These are phyloP conservation scores for Mycetomoellerius zeteki DNA, from an alignment of 1,140 invertebrate genomes.

Conservation along the genomic window DNA sequence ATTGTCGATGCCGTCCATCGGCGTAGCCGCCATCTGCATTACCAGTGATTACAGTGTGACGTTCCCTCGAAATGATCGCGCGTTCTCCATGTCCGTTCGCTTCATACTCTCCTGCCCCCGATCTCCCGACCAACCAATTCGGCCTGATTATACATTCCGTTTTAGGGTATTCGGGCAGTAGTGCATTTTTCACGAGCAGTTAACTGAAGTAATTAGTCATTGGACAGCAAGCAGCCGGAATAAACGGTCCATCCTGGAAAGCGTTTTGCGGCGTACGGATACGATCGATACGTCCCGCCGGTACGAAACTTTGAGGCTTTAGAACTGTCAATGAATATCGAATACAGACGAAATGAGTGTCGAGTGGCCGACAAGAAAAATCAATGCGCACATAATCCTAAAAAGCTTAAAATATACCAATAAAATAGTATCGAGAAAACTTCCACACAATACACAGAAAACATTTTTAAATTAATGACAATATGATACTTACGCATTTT, in stretches of 20 bases:
- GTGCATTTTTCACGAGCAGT: slow-evolving; percentile 79
- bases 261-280: slow-evolving; percentile 48
- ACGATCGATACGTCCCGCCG: slow-evolving; percentile 65
- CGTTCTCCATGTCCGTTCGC: slow-evolving; percentile 5
- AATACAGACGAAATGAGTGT: slow-evolving; percentile 38
- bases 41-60: slow-evolving; percentile 80
- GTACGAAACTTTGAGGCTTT: slow-evolving; percentile 44
- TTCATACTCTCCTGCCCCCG: slow-evolving; percentile 57
- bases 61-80: slow-evolving; percentile 68
- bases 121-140: slow-evolving; percentile 64
- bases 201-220: slow-evolving; percentile 77
- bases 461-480: background rate
- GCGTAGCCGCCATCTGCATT: slow-evolving; percentile 74
- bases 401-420: slow-evolving; percentile 1
- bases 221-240: slow-evolving; percentile 73
- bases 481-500: background rate
- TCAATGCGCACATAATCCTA: slow-evolving; percentile 34
- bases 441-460: no score
- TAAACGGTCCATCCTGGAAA: slow-evolving; percentile 68
- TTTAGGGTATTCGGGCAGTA: slow-evolving; percentile 77
- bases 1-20: slow-evolving; percentile 77
- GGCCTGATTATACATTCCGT: slow-evolving; percentile 77
- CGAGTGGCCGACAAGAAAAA: slow-evolving; percentile 45
- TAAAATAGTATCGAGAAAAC: background rate
- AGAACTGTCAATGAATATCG: slow-evolving; percentile 64